Percentiles rank a stretch among this genome's conserved stretches.
Conservation (phyloP, 2,888 invertebrate species). For the Liposcelis brunnea region DNA sequence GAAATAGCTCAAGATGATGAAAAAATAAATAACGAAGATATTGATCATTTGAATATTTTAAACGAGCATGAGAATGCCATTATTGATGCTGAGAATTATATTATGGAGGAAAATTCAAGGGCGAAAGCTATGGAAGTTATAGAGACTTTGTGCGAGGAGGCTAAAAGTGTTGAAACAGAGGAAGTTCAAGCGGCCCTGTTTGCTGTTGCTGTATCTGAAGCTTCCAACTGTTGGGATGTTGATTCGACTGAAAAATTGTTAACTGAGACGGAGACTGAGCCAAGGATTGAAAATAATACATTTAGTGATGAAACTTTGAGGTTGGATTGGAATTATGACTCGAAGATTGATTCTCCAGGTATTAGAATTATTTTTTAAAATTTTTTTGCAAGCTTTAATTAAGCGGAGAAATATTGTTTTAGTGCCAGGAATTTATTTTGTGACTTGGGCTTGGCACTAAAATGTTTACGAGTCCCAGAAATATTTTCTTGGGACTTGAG, state of each 20-base stretch:
- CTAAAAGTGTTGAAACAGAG: background rate
- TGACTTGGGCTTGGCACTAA: too few relatives aligned
- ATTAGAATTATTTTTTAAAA: too few relatives aligned
- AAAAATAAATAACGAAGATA: slow-evolving; percentile 27
- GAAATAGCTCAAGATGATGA: slow-evolving; percentile 25
- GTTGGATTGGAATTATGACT: slow-evolving; percentile 39
- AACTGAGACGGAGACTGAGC: slow-evolving; percentile 21
- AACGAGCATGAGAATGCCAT: slow-evolving; percentile 35
- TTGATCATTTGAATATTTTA: slow-evolving; percentile 30
- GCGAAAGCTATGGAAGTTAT: slow-evolving; percentile 17
- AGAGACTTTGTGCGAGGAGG: slow-evolving; percentile 24
- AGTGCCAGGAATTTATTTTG: too few relatives aligned
- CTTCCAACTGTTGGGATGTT: slow-evolving; percentile 29
- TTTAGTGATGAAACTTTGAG: slow-evolving; percentile 10
- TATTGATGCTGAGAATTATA: slow-evolving; percentile 63
- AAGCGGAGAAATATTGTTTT: too few relatives aligned
- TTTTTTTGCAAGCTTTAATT: too few relatives aligned
- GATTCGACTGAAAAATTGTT: slow-evolving; percentile 31
- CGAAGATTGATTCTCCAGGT: slow-evolving; percentile 23
- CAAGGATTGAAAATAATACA: slow-evolving; percentile 8
- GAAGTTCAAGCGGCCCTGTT: slow-evolving; percentile 24
- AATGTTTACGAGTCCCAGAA: too few relatives aligned
- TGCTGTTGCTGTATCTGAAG: slow-evolving; percentile 23
- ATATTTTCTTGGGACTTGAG: too few relatives aligned
- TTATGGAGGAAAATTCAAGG: slow-evolving; percentile 31